Percentiles rank a stretch among this genome's conserved stretches.
Conservation (phyloP, 2,797 vertebrate species). For the Enteromius paludinosus region DNA sequence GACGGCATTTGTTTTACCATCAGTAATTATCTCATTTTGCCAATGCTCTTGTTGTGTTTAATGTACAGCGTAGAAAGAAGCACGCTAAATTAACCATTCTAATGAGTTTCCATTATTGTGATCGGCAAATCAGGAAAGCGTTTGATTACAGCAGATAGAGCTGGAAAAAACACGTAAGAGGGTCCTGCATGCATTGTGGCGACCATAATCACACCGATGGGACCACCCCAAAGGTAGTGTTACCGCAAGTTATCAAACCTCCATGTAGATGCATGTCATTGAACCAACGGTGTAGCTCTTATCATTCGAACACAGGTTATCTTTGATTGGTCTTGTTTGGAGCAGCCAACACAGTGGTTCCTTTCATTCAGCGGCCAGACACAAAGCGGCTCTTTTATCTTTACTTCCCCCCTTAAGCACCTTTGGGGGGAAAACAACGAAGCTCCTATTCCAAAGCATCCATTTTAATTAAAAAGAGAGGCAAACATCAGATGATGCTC, state of each 20-base stretch:
- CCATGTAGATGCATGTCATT: slow-evolving; percentile 80
- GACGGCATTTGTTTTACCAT: background rate
- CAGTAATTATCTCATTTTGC: background rate
- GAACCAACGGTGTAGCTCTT: slow-evolving; percentile 78
- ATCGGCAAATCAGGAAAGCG: slow-evolving; percentile 43
- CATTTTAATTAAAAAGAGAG: slow-evolving; percentile 80
- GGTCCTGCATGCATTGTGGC: slow-evolving; percentile 44
- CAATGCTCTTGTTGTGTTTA: slow-evolving; percentile 13
- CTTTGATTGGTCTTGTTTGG: slow-evolving; percentile 79
- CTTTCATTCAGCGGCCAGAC: slow-evolving; percentile 67
- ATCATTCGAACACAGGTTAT: slow-evolving; percentile 79
- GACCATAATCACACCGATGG: slow-evolving; percentile 28
- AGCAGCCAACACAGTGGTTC: slow-evolving; percentile 76
- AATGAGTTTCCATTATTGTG: slow-evolving; percentile 39
- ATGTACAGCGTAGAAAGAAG: slow-evolving; percentile 23
- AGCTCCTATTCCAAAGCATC: slow-evolving; percentile 74
- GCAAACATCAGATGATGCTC: slow-evolving; percentile 76
- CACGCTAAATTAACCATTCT: slow-evolving; percentile 34
- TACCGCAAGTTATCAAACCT: slow-evolving; percentile 75
- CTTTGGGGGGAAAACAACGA: slow-evolving; percentile 76
- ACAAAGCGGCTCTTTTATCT: slow-evolving; percentile 73
- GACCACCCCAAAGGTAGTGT: slow-evolving; percentile 62
- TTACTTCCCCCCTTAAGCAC: slow-evolving; percentile 62
- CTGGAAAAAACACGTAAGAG: slow-evolving; percentile 41
- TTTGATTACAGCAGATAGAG: slow-evolving; percentile 58